These are phyloP conservation scores for Clarias pachynema DNA, from an alignment of 2,797 vertebrate species.

Conservation along the genomic window DNA sequence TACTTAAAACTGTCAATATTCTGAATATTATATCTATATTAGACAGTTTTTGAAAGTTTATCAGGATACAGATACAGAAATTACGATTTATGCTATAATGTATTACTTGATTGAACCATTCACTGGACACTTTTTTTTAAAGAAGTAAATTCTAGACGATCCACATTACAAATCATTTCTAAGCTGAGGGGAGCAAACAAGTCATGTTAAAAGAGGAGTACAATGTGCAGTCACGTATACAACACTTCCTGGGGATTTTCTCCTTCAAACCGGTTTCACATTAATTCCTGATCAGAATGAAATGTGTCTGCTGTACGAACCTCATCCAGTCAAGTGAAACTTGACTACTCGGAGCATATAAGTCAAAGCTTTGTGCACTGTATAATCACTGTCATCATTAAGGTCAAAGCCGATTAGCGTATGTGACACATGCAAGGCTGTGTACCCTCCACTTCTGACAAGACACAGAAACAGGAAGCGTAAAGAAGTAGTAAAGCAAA, in stretches of 20 bases:
- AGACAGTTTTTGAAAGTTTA: constrained; percentile 1
- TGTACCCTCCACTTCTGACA: constrained; percentile 70
- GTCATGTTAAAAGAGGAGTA: constrained; percentile 49
- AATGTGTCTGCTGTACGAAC: constrained; percentile 59
- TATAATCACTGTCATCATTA: constrained; percentile 78
- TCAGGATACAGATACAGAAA: background rate
- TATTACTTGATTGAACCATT: constrained; percentile 10
- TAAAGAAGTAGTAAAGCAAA: constrained; percentile 67
- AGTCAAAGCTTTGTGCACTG: constrained; percentile 68
- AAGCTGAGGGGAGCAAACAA: constrained; percentile 57
- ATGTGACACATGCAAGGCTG: constrained; percentile 66
- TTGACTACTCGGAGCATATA: constrained; percentile 60
- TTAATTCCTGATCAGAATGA: constrained; percentile 67
- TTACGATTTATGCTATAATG: constrained; percentile 1
- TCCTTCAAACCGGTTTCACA: constrained; percentile 53
- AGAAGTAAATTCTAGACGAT: constrained; percentile 6
- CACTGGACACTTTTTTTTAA: constrained; percentile 1
- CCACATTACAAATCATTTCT: constrained; percentile 35
- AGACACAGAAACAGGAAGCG: constrained; percentile 63
- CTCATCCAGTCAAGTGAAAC: constrained; percentile 62
- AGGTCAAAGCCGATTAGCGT: constrained; percentile 74
- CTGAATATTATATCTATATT: constrained; percentile 37
- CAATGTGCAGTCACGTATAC: constrained; percentile 67
- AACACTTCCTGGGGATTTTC: constrained; percentile 63
- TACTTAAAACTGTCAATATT: constrained; percentile 63